phyloP scores from a whole-genome alignment of 2,797 vertebrate genomes.

The Neosilurus hyrtlii region DNA sequence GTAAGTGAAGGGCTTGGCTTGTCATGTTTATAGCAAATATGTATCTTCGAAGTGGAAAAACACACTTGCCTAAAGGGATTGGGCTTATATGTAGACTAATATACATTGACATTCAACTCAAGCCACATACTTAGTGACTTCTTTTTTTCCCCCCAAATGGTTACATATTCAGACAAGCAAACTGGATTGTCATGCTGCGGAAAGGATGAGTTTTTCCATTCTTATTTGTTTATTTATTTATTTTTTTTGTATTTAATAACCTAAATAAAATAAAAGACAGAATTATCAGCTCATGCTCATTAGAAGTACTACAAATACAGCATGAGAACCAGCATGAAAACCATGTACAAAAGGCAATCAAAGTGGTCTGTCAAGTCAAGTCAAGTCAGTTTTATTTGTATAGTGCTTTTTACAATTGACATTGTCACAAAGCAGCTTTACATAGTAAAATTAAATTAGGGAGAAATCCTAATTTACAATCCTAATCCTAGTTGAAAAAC shows the following conservation, averaged over 20 bases:
- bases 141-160: neutral
- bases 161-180: neutral
- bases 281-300: neutral
- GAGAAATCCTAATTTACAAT: no score
- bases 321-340: neutral
- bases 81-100: slow-evolving; percentile 15
- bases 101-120: neutral
- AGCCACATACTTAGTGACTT: neutral
- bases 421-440: no score
- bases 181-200: neutral
- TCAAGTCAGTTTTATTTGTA: no score
- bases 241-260: neutral
- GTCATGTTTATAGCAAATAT: slow-evolving; percentile 7
- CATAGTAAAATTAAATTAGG: no score
- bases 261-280: neutral
- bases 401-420: no score
- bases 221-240: neutral
- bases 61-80: neutral
- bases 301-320: neutral
- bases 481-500: no score
- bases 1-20: slow-evolving; percentile 24
- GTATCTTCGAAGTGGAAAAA: neutral
- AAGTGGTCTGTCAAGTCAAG: no score
- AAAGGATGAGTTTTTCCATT: no score
- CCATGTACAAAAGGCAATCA: neutral